These are phyloP conservation scores for Myotis yumanensis DNA, from an alignment of 2,113 vertebrate species.

Conservation along the genomic window DNA sequence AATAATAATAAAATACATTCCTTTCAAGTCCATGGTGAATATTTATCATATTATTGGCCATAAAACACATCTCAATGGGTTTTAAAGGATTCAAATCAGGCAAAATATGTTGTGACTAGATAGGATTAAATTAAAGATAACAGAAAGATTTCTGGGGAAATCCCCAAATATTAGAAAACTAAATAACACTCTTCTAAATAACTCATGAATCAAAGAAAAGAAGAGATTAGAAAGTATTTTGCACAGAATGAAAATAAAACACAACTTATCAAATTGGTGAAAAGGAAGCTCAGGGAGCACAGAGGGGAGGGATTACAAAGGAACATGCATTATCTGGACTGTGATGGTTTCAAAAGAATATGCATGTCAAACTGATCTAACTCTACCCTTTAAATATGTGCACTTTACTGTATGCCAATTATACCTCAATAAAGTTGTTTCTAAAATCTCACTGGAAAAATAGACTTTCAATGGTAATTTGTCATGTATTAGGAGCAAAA, in stretches of 20 bases:
- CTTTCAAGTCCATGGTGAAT: not conserved
- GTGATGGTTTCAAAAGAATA: not conserved
- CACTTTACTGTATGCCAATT: not conserved
- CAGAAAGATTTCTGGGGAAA: slow-evolving; percentile 39
- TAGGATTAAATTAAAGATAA: slow-evolving; percentile 28
- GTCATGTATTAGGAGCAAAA: slow-evolving; percentile 23
- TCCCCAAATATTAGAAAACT: not conserved
- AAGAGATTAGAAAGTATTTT: not conserved
- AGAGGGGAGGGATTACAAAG: not conserved
- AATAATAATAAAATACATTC: not conserved
- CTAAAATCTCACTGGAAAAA: not conserved
- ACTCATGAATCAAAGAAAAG: not conserved
- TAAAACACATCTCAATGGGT: not conserved
- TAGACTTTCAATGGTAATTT: slow-evolving; percentile 2
- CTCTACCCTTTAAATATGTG: not conserved
- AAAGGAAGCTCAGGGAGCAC: not conserved
- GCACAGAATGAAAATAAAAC: slow-evolving; percentile 37
- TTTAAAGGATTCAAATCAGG: slow-evolving; percentile 25
- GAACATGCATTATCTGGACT: not conserved
- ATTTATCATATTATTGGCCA: not conserved
- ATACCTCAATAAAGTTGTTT: not conserved
- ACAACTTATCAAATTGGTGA: not conserved
- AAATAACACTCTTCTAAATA: slow-evolving; percentile 1
- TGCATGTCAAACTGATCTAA: not conserved
- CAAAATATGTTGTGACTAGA: slow-evolving; percentile 20